Percentiles rank a stretch among this genome's conserved stretches.
These are phyloP conservation scores for Oncorhynchus tshawytscha DNA, from an alignment of 2,113 vertebrate species.

Conservation along the genomic window DNA sequence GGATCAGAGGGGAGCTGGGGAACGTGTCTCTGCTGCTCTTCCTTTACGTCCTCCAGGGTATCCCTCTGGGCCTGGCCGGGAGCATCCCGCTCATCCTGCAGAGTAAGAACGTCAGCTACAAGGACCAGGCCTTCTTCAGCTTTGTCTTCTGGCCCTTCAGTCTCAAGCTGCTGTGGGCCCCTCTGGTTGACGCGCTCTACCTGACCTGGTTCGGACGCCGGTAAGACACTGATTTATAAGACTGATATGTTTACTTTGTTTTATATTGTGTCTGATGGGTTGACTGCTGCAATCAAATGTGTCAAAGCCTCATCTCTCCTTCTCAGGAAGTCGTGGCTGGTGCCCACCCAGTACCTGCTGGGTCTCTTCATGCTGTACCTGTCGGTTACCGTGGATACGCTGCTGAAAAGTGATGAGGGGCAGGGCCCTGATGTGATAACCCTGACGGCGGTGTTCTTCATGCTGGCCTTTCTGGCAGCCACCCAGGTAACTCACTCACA, in stretches of 20 bases:
- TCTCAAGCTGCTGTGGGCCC: constrained; percentile 94
- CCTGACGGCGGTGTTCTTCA: constrained; percentile 89
- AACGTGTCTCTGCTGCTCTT: constrained; percentile 87
- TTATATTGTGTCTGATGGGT: no score
- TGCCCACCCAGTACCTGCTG: constrained; percentile 92
- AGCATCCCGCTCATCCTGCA: constrained; percentile 95
- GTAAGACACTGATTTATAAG: constrained; percentile 33
- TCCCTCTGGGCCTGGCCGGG: constrained; percentile 92
- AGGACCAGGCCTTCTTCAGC: constrained; percentile 95
- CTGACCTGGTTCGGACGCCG: constrained; percentile 83
- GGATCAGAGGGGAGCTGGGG: constrained; percentile 78
- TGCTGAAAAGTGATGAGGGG: constrained; percentile 75
- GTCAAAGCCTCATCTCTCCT: neutral
- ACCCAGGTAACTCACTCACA: constrained; percentile 75
- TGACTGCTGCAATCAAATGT: no score
- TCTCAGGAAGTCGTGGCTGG: constrained; percentile 92
- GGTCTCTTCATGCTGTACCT: constrained; percentile 96
- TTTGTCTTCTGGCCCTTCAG: constrained; percentile 99
- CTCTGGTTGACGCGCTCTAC: constrained; percentile 92
- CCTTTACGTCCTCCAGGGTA: constrained; percentile 95
- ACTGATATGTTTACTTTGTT: neutral
- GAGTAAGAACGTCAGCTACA: constrained; percentile 91
- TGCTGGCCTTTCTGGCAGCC: constrained; percentile 95
- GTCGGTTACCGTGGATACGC: constrained; percentile 78
- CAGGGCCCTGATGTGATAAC: constrained; percentile 78